Base-by-base conservation (phyloP, 2,888 invertebrate species). In the Tillus elongatus region DNA sequence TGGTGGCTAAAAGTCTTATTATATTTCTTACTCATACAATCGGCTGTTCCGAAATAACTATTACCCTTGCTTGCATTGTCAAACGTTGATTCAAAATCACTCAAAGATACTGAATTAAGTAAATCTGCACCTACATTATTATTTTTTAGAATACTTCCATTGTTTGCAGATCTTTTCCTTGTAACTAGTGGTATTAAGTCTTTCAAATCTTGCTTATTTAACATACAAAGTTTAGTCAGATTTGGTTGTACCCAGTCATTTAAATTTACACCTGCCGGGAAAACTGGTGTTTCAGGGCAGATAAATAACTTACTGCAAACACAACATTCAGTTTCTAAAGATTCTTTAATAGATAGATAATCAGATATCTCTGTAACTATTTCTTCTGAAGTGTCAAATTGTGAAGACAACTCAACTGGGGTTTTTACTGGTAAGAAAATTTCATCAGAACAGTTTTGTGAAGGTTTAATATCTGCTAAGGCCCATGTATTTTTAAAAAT, bases 401-500 rank as follows among this genome's bases (percentile, higher is more conserved):
- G 41, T 29, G 51, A 50, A 1, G 67, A 3, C 3, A 12, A 24
- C 9, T 10, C 13, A 26, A 2, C 2, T 2, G 3, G 3, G 13
- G 28, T 3, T 27, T 24, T 13, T 12, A 9, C 4, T 29, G 30
- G 11, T 24, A 11, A 15, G 1, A 14, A 9, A 1, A 19, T 11
- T 31, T 35, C 53, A 19, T 60, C 14, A 60, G n/a, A n/a, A n/a
- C n/a, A n/a, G n/a, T 64, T 43, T 65, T 66, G 60, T 8, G 70
- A 56, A 1, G 67, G 63, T 37, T 68, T 49, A 44, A 69, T 67
- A 41, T 61, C 66, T 10, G 68, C 61, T 16, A 66, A 49, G 56
- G 69, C 69, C 1, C 68, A 69, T 35, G 71, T 66, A 51, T 59
- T 71, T 41, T 67, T 64, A 9, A 76, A 75, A 41, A 76, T 62